Evolutionary conservation across 2,888 invertebrate genomes (phyloP), one percentile per base, ranked within the genome.

Genomic region (Embidobia sp.): DNA sequence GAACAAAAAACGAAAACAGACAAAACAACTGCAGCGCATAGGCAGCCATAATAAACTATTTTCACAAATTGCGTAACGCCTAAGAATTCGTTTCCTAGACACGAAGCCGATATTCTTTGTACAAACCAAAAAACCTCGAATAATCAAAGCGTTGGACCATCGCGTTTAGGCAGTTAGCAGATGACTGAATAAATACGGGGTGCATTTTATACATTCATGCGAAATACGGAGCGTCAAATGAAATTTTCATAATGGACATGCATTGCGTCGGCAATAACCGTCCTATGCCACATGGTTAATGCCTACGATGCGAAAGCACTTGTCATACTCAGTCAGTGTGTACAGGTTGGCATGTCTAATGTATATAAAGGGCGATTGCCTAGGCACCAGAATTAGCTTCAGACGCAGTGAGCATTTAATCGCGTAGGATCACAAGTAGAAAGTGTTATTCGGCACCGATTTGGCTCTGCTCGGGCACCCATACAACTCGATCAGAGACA

Each of bases 281-380:
- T 31, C 22, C 31, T 27, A 73, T 72, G 16, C 35, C 53, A 11
- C 44, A 13, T 31, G 46, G 53, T 55, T 46, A 53, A 37, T 37
- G 48, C 51, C 37, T 10, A 18, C 55, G 63, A 46, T 37, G 63
- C 55, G 63, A 53, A 55, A 64, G 64, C 72, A 73, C 72, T 64
- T 73, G 72, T 64, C 72, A 73, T 55, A 64, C 26, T 51, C 63
- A 40, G 19, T 63, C 46, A 48, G 55, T 46, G 55, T 37, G 29
- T 22, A 46, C 63, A 57, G 64, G 72, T 53, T 55, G 55, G 61
- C 72, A 55, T 72, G 63, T 35, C 63, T 63, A 63, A 63, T 72
- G 72, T 53, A 40, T 72, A 72, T 63, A 48, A 72, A 63, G 63
- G 63, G 46, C 18, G 72, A 72, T 72, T 51, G 33, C 19, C 46